phyloP scores from a whole-genome alignment of 2,888 invertebrate species.

The Ennomos fuscantarius region DNA sequence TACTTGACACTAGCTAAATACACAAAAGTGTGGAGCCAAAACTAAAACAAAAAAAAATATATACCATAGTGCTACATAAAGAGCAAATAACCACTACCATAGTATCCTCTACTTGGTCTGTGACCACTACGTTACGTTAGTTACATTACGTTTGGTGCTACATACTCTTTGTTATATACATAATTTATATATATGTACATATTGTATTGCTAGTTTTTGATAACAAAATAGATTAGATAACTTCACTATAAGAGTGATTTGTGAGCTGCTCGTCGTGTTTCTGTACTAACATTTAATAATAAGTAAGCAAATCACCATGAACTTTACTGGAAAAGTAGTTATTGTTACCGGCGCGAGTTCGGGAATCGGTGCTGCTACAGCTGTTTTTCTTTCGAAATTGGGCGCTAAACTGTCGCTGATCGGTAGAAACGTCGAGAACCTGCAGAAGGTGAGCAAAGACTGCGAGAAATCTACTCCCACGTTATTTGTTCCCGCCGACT shows the following conservation, averaged over 20 bases:
- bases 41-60: too few species aligned
- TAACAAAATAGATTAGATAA: conserved; percentile 12
- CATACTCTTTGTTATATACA: too few species aligned
- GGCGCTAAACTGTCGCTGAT: conserved; percentile 91
- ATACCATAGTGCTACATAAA: too few species aligned
- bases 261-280: neutral
- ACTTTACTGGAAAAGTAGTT: conserved; percentile 90
- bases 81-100: too few species aligned
- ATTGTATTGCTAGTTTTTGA: too few species aligned
- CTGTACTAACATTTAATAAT: too few species aligned
- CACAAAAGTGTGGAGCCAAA: too few species aligned
- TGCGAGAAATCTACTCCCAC: conserved; percentile 75
- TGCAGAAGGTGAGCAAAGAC: conserved; percentile 76
- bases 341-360: conserved; percentile 93
- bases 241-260: conserved; percentile 42
- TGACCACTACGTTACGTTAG: too few species aligned
- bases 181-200: too few species aligned
- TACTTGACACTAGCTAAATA: too few species aligned
- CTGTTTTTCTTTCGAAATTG: conserved; percentile 89
- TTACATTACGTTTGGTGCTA: too few species aligned
- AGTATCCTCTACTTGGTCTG: too few species aligned
- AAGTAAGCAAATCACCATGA: conserved; percentile 59
- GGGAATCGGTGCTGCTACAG: conserved; percentile 94
- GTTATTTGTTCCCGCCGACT: conserved; percentile 87
- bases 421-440: conserved; percentile 88